Evolutionary conservation across 2,888 invertebrate species (phyloP).

Genomic region (Eilema caniola): DNA sequence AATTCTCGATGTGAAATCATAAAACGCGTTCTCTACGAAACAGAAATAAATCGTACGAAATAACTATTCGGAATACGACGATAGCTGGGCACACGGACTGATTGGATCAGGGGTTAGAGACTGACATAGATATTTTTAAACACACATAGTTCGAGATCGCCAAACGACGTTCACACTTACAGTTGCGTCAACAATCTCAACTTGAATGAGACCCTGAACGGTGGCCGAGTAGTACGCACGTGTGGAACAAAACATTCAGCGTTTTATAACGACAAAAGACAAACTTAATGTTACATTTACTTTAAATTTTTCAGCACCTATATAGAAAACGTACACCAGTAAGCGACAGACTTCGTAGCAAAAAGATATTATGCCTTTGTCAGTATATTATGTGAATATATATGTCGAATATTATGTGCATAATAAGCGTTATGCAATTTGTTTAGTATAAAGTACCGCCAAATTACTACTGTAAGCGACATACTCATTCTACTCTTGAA

Average conservation of each 20-base stretch:
- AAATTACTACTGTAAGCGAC: slow-evolving; percentile 79
- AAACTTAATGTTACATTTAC: slow-evolving; percentile 38
- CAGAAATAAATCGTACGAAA: slow-evolving; percentile 63
- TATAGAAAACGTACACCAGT: slow-evolving; percentile 52
- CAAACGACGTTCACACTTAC: slow-evolving; percentile 84
- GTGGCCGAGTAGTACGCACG: slow-evolving; percentile 76
- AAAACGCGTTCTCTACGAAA: slow-evolving; percentile 55
- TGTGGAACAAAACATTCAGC: slow-evolving; percentile 81
- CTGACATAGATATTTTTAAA: slow-evolving; percentile 77
- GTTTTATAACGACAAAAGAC: slow-evolving; percentile 66
- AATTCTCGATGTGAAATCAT: slow-evolving; percentile 26
- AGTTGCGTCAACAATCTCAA: slow-evolving; percentile 85
- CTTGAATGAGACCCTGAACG: slow-evolving; percentile 83
- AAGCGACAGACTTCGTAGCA: slow-evolving; percentile 74
- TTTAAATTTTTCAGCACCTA: slow-evolving; percentile 32
- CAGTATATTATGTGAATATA: slow-evolving; percentile 42
- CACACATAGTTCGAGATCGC: slow-evolving; percentile 80
- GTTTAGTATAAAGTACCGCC: slow-evolving; percentile 66
- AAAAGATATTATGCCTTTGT: slow-evolving; percentile 58
- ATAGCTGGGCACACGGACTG: slow-evolving; percentile 77
- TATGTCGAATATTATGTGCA: slow-evolving; percentile 61
- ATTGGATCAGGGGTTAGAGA: slow-evolving; percentile 68
- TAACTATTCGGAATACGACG: slow-evolving; percentile 73
- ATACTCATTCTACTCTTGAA: slow-evolving; percentile 66
- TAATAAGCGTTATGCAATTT: slow-evolving; percentile 71